These are phyloP conservation scores for Diabrotica virgifera DNA, from an alignment of 1,140 invertebrate species.

Conservation along the genomic window DNA sequence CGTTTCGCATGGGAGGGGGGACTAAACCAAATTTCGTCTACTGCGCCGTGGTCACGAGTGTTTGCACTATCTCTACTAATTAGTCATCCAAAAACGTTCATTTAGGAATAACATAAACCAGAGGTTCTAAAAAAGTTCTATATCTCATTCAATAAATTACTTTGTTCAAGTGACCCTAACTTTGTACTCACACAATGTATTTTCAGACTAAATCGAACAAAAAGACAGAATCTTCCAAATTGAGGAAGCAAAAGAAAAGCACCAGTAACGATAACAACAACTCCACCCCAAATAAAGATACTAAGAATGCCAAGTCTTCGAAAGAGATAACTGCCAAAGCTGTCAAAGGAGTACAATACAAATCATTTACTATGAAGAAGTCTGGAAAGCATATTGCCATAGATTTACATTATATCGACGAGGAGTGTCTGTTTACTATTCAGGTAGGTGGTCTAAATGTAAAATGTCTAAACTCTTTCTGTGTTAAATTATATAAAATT, in stretches of 20 bases:
- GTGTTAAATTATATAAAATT: slow-evolving; percentile 7
- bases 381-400: slow-evolving; percentile 58
- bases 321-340: slow-evolving; percentile 22
- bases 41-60: too few relatives aligned
- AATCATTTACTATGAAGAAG: slow-evolving; percentile 60
- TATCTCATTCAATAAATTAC: too few relatives aligned
- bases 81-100: too few relatives aligned
- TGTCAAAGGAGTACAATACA: slow-evolving; percentile 51
- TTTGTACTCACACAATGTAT: too few relatives aligned
- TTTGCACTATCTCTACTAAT: too few relatives aligned
- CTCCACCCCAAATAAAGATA: background rate
- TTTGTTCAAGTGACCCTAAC: too few relatives aligned
- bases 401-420: slow-evolving; percentile 25
- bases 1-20: too few relatives aligned
- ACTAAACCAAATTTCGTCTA: too few relatives aligned
- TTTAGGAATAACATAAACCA: too few relatives aligned
- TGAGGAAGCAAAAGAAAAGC: slow-evolving; percentile 14
- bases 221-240: slow-evolving; percentile 28
- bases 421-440: slow-evolving; percentile 27
- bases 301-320: slow-evolving; percentile 13
- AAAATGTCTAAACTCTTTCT: background rate
- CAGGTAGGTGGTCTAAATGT: slow-evolving; percentile 22
- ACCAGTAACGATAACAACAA: slow-evolving; percentile 30
- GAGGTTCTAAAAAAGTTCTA: too few relatives aligned
- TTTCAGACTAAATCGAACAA: background rate